Evolutionary conservation across 2,797 vertebrate genomes (phyloP).

Genomic region (Podarcis siculus): DNA sequence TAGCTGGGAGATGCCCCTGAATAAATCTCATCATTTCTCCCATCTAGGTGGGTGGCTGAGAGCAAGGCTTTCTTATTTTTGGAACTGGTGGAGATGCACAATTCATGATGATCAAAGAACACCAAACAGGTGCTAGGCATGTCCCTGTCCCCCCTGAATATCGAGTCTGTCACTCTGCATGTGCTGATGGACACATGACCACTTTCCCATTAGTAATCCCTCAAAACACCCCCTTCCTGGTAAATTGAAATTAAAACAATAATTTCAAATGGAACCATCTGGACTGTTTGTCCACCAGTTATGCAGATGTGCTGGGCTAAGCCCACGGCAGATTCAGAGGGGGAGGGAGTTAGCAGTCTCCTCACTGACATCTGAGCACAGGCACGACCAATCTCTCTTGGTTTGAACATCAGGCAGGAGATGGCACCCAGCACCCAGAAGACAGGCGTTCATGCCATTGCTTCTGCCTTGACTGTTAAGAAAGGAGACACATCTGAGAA

Average conservation of each 20-base stretch:
- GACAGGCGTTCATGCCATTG: not conserved
- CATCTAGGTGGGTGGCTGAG: too few species aligned
- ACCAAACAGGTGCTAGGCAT: not conserved
- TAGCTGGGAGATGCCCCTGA: not conserved
- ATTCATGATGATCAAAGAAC: not conserved
- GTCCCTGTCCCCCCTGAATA: too few species aligned
- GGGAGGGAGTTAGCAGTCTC: too few species aligned
- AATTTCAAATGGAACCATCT: slow-evolving; percentile 42
- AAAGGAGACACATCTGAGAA: too few species aligned
- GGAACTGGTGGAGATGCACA: not conserved
- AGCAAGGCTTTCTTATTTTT: not conserved
- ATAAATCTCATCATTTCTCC: not conserved
- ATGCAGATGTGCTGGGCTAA: not conserved
- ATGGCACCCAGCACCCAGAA: not conserved
- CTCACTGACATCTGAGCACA: not conserved
- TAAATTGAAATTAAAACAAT: slow-evolving; percentile 52
- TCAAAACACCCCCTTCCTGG: slow-evolving; percentile 30
- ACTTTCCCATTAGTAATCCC: slow-evolving; percentile 24
- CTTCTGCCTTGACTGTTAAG: too few species aligned
- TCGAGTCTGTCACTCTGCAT: not conserved
- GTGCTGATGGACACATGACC: not conserved
- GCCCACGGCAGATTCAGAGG: slow-evolving; percentile 12
- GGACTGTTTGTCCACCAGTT: slow-evolving; percentile 25
- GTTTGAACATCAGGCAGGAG: not conserved
- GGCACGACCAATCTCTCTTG: not conserved